phyloP scores from a whole-genome alignment of 2,888 invertebrate species.

The Caenorhabditis sp. region DNA sequence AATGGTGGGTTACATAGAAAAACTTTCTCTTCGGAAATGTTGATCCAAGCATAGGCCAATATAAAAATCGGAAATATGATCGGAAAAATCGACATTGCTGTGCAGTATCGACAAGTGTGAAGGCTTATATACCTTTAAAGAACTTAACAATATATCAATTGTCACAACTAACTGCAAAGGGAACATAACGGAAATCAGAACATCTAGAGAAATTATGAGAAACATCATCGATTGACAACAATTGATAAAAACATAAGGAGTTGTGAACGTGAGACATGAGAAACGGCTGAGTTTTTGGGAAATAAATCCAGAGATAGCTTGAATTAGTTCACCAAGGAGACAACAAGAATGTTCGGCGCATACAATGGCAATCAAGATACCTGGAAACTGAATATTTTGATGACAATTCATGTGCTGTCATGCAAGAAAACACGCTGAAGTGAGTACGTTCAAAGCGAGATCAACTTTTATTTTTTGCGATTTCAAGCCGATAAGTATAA shows the following conservation, averaged over 20 bases:
- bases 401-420: too few species aligned
- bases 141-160: too few species aligned
- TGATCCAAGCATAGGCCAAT: not conserved
- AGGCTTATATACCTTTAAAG: not conserved
- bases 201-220: not conserved
- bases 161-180: not conserved
- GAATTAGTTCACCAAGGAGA: not conserved
- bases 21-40: not conserved
- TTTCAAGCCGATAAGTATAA: too few species aligned
- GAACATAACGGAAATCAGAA: not conserved
- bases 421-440: too few species aligned
- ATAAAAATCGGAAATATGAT: not conserved
- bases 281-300: not conserved
- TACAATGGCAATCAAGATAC: not conserved
- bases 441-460: too few species aligned
- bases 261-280: not conserved
- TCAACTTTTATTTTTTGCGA: too few species aligned
- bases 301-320: not conserved
- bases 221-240: conserved; percentile 7
- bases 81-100: not conserved
- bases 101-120: not conserved
- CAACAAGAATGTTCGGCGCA: not conserved
- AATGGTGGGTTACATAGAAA: conserved; percentile 4
- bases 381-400: too few species aligned
- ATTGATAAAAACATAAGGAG: not conserved